Evolutionary conservation across 2,797 vertebrate species (phyloP).

Genomic region (Macrochelys suwanniensis): DNA sequence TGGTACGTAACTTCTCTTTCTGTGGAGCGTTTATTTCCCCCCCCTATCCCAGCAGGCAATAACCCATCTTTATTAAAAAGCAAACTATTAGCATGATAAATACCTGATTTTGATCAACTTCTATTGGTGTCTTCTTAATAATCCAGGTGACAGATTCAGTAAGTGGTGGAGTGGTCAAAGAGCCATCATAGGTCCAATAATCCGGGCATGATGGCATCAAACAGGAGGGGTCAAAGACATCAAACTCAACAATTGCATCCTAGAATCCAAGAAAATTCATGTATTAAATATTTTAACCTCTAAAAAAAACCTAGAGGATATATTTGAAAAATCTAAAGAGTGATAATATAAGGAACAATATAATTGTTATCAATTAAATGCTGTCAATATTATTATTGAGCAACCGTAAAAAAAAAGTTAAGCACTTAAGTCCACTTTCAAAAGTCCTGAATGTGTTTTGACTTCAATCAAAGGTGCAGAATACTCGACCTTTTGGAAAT

Average conservation of each 20-base stretch:
- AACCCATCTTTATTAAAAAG: not conserved
- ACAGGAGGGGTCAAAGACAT: slow-evolving; percentile 88
- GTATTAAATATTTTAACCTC: not conserved
- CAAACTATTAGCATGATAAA: not conserved
- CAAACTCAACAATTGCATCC: slow-evolving; percentile 87
- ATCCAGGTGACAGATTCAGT: slow-evolving; percentile 96
- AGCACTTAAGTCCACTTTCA: not conserved
- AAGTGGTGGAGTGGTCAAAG: slow-evolving; percentile 93
- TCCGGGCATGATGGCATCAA: slow-evolving; percentile 89
- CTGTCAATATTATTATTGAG: not conserved
- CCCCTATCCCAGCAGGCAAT: not conserved
- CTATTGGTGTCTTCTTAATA: slow-evolving; percentile 91
- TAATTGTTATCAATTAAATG: not conserved
- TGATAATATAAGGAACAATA: not conserved
- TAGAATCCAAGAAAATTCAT: slow-evolving; percentile 54
- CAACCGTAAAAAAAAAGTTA: not conserved
- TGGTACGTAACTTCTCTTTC: not conserved
- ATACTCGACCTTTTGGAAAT: not conserved
- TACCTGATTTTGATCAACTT: slow-evolving; percentile 95
- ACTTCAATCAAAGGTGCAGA: not conserved
- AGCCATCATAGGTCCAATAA: slow-evolving; percentile 96
- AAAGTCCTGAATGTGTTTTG: not conserved
- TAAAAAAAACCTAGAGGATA: not conserved
- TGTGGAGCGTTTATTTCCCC: not conserved
- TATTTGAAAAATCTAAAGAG: not conserved